Conservation (phyloP, 2,888 invertebrate genomes). For the Arrhopalites spinosus region DNA sequence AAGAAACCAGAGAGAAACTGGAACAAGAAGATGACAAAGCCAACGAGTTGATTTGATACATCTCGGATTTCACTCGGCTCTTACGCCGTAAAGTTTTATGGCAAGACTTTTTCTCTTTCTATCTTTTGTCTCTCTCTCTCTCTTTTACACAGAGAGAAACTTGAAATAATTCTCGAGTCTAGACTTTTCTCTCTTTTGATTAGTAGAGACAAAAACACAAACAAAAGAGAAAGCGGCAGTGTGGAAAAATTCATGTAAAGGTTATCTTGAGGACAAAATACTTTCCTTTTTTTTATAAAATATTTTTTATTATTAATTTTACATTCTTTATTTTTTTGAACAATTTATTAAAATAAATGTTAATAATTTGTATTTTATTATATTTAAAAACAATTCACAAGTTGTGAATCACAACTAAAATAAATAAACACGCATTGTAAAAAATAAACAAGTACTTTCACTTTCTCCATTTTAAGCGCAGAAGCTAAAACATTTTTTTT, state of each 20-base stretch:
- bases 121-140: neutral
- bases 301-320: too few relatives aligned
- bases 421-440: too few relatives aligned
- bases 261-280: neutral
- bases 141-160: neutral
- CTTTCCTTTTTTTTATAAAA: too few relatives aligned
- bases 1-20: neutral
- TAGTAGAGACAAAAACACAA: neutral
- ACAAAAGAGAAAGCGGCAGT: neutral
- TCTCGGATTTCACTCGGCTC: conserved; percentile 15
- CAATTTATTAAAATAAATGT: too few relatives aligned
- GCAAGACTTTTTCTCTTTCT: conserved; percentile 8
- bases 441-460: too few relatives aligned
- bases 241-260: neutral
- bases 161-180: too few relatives aligned
- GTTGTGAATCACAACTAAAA: too few relatives aligned
- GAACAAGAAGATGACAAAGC: conserved; percentile 15
- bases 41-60: conserved; percentile 26
- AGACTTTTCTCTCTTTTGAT: neutral
- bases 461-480: too few relatives aligned
- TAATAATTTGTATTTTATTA: too few relatives aligned
- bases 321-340: too few relatives aligned
- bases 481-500: too few relatives aligned
- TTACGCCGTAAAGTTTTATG: conserved; percentile 16
- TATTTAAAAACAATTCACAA: too few relatives aligned